Percentiles rank a stretch among this genome's conserved stretches.
These are phyloP conservation scores for Phyllotreta striolata DNA, from an alignment of 2,888 invertebrate genomes.

Conservation along the genomic window DNA sequence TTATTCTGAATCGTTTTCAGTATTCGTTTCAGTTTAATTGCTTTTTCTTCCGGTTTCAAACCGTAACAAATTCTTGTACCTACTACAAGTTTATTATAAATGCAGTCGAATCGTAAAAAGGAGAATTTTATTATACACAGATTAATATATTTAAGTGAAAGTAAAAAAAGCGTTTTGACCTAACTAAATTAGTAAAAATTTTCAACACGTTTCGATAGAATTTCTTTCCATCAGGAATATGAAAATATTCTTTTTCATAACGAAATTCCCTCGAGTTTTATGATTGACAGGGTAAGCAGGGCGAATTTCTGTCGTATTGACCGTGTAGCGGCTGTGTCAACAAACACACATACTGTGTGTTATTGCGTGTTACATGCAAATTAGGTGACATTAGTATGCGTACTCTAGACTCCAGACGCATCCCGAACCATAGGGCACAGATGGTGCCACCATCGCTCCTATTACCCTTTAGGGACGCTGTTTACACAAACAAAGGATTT, in stretches of 20 bases:
- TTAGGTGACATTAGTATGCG: slow-evolving; percentile 61
- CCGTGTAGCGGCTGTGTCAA: slow-evolving; percentile 59
- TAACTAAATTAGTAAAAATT: no score
- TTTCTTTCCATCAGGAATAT: not conserved
- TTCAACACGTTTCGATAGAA: not conserved
- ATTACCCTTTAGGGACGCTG: slow-evolving; percentile 56
- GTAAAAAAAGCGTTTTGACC: no score
- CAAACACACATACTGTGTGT: slow-evolving; percentile 51
- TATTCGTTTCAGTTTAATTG: no score
- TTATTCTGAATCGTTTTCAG: no score
- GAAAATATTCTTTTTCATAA: not conserved
- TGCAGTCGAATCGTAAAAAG: no score
- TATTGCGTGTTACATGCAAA: slow-evolving; percentile 62
- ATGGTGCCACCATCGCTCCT: slow-evolving; percentile 49
- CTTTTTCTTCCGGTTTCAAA: no score
- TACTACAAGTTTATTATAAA: no score
- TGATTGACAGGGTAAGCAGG: slow-evolving; percentile 55
- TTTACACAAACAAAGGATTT: slow-evolving; percentile 59
- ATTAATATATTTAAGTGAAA: no score
- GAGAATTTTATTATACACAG: no score
- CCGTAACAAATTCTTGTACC: no score
- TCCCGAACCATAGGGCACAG: slow-evolving; percentile 54
- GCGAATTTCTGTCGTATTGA: slow-evolving; percentile 43
- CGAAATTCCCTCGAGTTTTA: slow-evolving; percentile 29
- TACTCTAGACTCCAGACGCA: slow-evolving; percentile 59